Conservation (phyloP, 35 echinoderm and acorn worm genomes). For the Lytechinus pictus region DNA sequence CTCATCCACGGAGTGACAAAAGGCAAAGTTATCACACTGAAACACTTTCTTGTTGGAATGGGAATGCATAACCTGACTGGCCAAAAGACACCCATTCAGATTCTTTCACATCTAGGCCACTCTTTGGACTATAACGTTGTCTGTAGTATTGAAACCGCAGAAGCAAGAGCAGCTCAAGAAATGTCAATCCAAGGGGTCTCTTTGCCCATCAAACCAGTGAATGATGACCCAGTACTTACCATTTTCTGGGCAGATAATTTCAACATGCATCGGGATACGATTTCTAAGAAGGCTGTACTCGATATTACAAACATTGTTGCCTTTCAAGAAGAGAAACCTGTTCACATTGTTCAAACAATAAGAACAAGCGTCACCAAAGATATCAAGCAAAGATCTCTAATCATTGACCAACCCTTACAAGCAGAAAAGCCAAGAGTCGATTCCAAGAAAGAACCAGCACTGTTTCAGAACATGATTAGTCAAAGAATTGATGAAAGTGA, state of each 20-base stretch:
- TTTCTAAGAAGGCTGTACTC: slow-evolving; percentile 47
- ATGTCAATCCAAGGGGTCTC: too few relatives aligned
- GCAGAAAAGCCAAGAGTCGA: slow-evolving; percentile 18
- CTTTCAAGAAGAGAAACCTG: slow-evolving; percentile 44
- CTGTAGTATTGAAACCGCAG: slow-evolving; percentile 55
- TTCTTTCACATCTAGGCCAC: slow-evolving; percentile 60
- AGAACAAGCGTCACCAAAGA: too few relatives aligned
- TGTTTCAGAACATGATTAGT: neutral
- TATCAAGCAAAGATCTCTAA: too few relatives aligned
- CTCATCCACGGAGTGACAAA: slow-evolving; percentile 55
- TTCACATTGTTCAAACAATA: slow-evolving; percentile 5
- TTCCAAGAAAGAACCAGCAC: slow-evolving; percentile 47
- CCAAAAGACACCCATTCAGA: slow-evolving; percentile 52
- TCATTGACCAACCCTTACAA: too few relatives aligned
- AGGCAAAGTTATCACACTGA: slow-evolving; percentile 55
- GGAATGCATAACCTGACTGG: slow-evolving; percentile 62
- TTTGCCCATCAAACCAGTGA: slow-evolving; percentile 12
- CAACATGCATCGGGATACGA: slow-evolving; percentile 39
- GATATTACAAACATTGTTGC: slow-evolving; percentile 45
- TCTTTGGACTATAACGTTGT: slow-evolving; percentile 46
- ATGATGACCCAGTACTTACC: slow-evolving; percentile 44
- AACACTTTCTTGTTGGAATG: slow-evolving; percentile 65
- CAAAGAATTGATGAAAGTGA: slow-evolving; percentile 38
- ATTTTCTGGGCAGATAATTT: slow-evolving; percentile 56
- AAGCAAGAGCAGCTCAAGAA: slow-evolving; percentile 47